These are phyloP conservation scores for Zoanthus gigantus DNA, from an alignment of 92 coral and sea anemone genomes.

Conservation along the genomic window DNA sequence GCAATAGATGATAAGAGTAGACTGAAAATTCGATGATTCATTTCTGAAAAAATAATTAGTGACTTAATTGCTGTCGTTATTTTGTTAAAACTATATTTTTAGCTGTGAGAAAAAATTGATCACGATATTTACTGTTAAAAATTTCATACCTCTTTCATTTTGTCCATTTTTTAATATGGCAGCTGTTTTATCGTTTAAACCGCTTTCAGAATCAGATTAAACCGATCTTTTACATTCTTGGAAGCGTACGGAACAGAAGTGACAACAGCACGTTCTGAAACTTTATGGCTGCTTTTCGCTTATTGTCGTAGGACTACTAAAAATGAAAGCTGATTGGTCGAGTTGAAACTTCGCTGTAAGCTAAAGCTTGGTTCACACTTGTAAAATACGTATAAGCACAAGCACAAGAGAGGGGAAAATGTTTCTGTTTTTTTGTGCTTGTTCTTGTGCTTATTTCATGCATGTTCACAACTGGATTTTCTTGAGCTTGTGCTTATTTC, in stretches of 20 bases:
- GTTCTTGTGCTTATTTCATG: no score
- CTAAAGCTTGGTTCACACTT: no score
- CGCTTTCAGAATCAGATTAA: neutral
- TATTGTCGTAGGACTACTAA: neutral
- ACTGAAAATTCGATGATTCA: neutral
- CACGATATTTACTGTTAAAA: neutral
- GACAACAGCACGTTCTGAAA: neutral
- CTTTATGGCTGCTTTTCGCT: neutral
- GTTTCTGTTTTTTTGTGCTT: no score
- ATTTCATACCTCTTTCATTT: slow-evolving; percentile 23
- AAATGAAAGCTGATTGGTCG: slow-evolving; percentile 40
- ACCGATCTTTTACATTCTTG: neutral
- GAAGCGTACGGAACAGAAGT: neutral
- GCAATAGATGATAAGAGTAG: neutral
- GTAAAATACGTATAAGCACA: no score
- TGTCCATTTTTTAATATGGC: slow-evolving; percentile 24
- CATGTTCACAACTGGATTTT: no score
- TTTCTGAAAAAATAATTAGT: neutral
- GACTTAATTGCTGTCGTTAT: neutral
- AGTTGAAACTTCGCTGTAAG: neutral
- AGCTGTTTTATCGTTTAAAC: neutral
- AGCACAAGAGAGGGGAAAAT: no score
- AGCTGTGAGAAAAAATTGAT: neutral
- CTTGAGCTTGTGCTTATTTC: no score
- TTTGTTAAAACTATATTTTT: neutral